phyloP scores from a whole-genome alignment of 2,888 invertebrate genomes.

The Caenorhabditis sulstoni region DNA sequence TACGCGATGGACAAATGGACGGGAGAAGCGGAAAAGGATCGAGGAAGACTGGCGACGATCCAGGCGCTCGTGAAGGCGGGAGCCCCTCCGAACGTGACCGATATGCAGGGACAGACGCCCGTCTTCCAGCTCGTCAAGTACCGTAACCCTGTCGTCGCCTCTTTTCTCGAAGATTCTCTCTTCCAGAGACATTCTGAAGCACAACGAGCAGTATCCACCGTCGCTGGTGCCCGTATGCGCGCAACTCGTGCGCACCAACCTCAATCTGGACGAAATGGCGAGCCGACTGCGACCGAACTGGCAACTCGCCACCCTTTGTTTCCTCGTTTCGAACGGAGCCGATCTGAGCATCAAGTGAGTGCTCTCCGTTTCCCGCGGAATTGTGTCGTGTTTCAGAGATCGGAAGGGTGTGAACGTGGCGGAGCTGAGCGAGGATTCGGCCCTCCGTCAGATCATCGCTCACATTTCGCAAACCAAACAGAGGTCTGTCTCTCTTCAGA shows the following conservation, averaged over 20 bases:
- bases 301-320: slow-evolving; percentile 66
- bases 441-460: slow-evolving; percentile 42
- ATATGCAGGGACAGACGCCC: slow-evolving; percentile 60
- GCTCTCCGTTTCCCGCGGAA: neutral
- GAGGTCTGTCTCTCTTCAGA: slow-evolving; percentile 6
- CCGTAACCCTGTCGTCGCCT: neutral
- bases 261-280: slow-evolving; percentile 68
- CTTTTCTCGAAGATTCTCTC: neutral
- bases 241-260: slow-evolving; percentile 50
- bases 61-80: slow-evolving; percentile 62
- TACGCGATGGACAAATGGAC: slow-evolving; percentile 65
- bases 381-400: slow-evolving; percentile 39
- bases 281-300: slow-evolving; percentile 64
- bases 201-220: slow-evolving; percentile 28
- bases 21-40: slow-evolving; percentile 60
- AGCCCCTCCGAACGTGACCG: slow-evolving; percentile 51
- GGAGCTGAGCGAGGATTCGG: slow-evolving; percentile 48
- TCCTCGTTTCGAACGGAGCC: slow-evolving; percentile 63
- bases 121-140: slow-evolving; percentile 51
- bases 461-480: slow-evolving; percentile 50
- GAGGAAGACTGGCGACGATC: slow-evolving; percentile 60
- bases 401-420: slow-evolving; percentile 47
- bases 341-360: slow-evolving; percentile 60
- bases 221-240: slow-evolving; percentile 42
- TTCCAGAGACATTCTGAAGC: slow-evolving; percentile 44